Evolutionary conservation across 2,113 vertebrate genomes (phyloP).

Genomic region (Carassius auratus): DNA sequence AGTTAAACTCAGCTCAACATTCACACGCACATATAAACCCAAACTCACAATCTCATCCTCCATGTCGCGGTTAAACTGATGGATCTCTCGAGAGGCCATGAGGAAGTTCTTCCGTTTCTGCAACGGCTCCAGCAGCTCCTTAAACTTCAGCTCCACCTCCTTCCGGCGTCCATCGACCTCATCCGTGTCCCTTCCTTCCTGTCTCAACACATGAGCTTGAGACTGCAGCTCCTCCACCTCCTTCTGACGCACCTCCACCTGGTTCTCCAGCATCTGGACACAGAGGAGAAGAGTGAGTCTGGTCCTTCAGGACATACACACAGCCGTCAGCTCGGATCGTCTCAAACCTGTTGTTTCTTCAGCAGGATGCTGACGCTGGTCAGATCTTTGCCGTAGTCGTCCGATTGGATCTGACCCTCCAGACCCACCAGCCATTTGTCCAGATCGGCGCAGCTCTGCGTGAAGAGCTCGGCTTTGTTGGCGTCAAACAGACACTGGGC

Average conservation of each 20-base stretch:
- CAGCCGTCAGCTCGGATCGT: not conserved
- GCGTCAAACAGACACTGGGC: constrained; percentile 96
- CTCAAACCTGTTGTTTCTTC: constrained; percentile 91
- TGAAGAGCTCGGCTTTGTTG: constrained; percentile 96
- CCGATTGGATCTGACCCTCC: constrained; percentile 92
- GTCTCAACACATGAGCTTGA: constrained; percentile 87
- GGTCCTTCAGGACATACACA: not conserved
- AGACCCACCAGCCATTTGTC: constrained; percentile 92
- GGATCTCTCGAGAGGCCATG: constrained; percentile 91
- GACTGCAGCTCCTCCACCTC: constrained; percentile 94
- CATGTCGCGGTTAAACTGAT: constrained; percentile 94
- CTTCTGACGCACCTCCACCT: constrained; percentile 95
- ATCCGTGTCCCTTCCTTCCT: constrained; percentile 89
- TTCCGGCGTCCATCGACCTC: constrained; percentile 89
- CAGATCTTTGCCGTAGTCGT: constrained; percentile 95
- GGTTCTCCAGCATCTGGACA: constrained; percentile 92
- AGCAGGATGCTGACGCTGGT: constrained; percentile 96
- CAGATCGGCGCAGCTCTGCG: constrained; percentile 93
- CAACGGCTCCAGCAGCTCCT: constrained; percentile 88
- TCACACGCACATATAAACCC: not conserved
- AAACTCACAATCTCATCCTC: constrained; percentile 94
- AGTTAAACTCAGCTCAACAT: not conserved
- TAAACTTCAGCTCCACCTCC: constrained; percentile 87
- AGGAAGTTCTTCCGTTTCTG: constrained; percentile 84
- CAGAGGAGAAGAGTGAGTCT: not conserved